phyloP scores from a whole-genome alignment of 92 coral and sea anemone genomes.

The Siderastrea siderea region DNA sequence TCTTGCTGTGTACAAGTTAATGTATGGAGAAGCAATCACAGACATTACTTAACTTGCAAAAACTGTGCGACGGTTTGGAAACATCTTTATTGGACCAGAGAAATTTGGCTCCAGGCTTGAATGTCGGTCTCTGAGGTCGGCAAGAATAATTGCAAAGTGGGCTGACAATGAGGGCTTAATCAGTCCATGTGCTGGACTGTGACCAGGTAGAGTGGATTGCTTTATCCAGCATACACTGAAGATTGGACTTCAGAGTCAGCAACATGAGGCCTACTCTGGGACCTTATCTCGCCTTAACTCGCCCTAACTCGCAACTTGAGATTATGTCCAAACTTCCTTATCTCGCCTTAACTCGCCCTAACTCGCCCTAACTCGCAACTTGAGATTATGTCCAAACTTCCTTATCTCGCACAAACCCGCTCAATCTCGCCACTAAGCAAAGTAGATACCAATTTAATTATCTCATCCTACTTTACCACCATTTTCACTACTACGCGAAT shows the following conservation, averaged over 20 bases:
- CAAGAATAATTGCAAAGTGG: conserved; percentile 34
- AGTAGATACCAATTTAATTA: too few species aligned
- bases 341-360: too few species aligned
- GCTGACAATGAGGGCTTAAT: conserved; percentile 43
- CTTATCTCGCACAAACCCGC: too few species aligned
- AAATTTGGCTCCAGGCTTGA: conserved; percentile 61
- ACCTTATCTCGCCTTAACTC: too few species aligned
- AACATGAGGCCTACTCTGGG: too few species aligned
- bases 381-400: too few species aligned
- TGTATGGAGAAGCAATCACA: conserved; percentile 21
- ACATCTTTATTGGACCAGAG: conserved; percentile 35
- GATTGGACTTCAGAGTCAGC: neutral
- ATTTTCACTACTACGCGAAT: too few species aligned
- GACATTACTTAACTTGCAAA: neutral
- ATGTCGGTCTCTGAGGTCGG: conserved; percentile 39
- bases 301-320: too few species aligned
- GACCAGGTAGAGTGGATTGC: conserved; percentile 66
- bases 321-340: too few species aligned
- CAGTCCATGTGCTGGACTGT: conserved; percentile 9
- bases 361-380: too few species aligned
- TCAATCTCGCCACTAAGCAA: too few species aligned
- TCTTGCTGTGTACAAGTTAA: neutral
- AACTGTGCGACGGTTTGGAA: conserved; percentile 30
- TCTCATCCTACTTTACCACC: too few species aligned
- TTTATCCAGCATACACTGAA: conserved; percentile 46